These are phyloP conservation scores for Acleris emargana DNA, from an alignment of 2,888 invertebrate species.

Conservation along the genomic window DNA sequence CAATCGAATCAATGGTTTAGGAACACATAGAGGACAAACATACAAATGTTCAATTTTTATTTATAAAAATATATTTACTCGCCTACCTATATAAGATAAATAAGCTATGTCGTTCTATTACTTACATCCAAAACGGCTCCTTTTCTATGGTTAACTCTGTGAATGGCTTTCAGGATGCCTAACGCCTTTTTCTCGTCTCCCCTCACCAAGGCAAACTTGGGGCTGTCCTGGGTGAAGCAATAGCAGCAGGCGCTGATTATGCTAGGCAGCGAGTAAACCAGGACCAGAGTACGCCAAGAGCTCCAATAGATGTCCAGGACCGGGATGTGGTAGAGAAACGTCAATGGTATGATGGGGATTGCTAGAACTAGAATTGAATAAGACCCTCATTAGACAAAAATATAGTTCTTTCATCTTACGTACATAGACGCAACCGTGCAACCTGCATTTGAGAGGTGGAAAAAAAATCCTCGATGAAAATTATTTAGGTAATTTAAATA, in stretches of 20 bases:
- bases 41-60: too few relatives aligned
- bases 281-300: conserved; percentile 89
- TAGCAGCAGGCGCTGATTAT: conserved; percentile 83
- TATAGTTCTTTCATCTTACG: background rate
- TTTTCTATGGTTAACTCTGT: conserved; percentile 56
- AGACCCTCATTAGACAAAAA: background rate
- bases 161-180: conserved; percentile 57
- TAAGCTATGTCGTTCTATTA: background rate
- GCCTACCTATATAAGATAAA: too few relatives aligned
- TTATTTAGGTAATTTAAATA: too few relatives aligned
- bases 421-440: background rate
- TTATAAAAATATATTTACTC: too few relatives aligned
- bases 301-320: conserved; percentile 81
- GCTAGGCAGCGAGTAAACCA: conserved; percentile 85
- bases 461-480: too few relatives aligned
- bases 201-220: conserved; percentile 87
- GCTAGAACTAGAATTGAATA: conserved; percentile 80
- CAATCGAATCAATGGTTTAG: too few relatives aligned
- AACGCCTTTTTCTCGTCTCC: conserved; percentile 83
- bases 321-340: conserved; percentile 61
- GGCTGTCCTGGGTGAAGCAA: conserved; percentile 88
- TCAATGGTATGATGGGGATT: conserved; percentile 85
- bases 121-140: conserved; percentile 9
- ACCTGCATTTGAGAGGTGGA: too few relatives aligned
- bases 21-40: too few relatives aligned